Conservation (phyloP, 2,888 invertebrate genomes). For the Pachycephus smyrnensis region DNA sequence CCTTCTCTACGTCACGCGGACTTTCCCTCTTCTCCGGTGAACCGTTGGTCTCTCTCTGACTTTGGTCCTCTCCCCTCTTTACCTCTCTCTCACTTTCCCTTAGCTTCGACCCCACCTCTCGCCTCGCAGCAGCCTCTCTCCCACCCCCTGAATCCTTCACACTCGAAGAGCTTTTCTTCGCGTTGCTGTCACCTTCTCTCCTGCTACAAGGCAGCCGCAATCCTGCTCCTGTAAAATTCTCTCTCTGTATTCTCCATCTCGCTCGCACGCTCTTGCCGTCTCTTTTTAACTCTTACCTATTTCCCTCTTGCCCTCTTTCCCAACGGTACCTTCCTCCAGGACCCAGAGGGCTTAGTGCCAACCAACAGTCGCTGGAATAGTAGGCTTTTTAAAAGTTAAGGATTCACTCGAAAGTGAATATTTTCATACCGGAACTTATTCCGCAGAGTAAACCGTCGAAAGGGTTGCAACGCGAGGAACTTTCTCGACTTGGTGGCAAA, state of each 20-base stretch:
- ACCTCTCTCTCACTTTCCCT: slow-evolving; percentile 21
- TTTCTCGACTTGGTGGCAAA: not conserved
- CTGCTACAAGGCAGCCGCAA: slow-evolving; percentile 16
- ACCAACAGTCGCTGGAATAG: slow-evolving; percentile 14
- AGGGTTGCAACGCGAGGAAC: not conserved
- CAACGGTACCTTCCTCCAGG: not conserved
- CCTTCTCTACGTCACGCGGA: slow-evolving; percentile 11
- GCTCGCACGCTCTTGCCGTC: not conserved
- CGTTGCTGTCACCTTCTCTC: slow-evolving; percentile 36
- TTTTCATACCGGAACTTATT: slow-evolving; percentile 6
- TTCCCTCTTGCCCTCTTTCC: slow-evolving; percentile 14
- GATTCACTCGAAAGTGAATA: slow-evolving; percentile 23
- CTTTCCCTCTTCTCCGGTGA: not conserved
- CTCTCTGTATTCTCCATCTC: not conserved
- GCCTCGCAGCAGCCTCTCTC: slow-evolving; percentile 1
- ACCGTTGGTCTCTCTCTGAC: slow-evolving; percentile 9
- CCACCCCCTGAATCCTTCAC: slow-evolving; percentile 34
- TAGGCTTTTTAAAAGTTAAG: slow-evolving; percentile 29
- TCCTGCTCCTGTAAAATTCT: slow-evolving; percentile 7
- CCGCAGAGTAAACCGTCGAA: not conserved
- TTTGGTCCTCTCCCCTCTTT: slow-evolving; percentile 11
- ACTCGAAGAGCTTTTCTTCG: slow-evolving; percentile 55
- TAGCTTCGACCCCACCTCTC: slow-evolving; percentile 6
- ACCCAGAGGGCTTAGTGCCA: not conserved
- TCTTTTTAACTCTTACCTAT: not conserved